A percentile compares a stretch with the other conserved stretches of the same genome.
These are phyloP conservation scores for Chrysocyon brachyurus DNA, from an alignment of 2,797 vertebrate species.

Conservation along the genomic window DNA sequence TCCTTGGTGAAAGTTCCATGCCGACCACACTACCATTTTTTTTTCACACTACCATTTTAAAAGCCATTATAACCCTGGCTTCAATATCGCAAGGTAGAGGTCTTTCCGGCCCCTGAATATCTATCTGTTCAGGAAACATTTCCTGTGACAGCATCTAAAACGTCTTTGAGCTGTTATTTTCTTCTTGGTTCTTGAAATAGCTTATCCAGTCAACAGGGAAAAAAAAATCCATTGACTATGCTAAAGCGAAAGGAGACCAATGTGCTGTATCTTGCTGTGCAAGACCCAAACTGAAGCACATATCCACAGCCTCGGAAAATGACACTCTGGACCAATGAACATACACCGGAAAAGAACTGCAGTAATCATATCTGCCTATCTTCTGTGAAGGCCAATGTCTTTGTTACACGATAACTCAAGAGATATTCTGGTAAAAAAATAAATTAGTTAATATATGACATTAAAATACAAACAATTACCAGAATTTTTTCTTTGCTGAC, in stretches of 20 bases:
- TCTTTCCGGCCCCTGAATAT: background rate
- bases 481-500: background rate
- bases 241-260: constrained; percentile 68
- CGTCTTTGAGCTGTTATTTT: constrained; percentile 52
- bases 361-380: background rate
- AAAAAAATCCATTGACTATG: constrained; percentile 53
- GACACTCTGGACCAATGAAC: background rate
- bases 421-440: background rate
- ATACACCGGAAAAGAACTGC: background rate
- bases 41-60: background rate
- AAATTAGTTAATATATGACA: background rate
- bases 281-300: constrained; percentile 75
- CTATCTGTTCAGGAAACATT: constrained; percentile 58
- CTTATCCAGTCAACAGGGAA: constrained; percentile 59
- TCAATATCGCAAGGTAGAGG: background rate
- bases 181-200: constrained; percentile 73
- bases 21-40: background rate
- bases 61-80: constrained; percentile 66
- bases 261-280: constrained; percentile 53
- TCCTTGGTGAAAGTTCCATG: constrained; percentile 23
- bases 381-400: background rate
- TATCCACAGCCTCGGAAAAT: constrained; percentile 73
- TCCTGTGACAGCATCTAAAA: constrained; percentile 61
- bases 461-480: background rate
- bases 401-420: background rate